phyloP scores from a whole-genome alignment of 2,797 vertebrate genomes.

The Galago senegalensis region DNA sequence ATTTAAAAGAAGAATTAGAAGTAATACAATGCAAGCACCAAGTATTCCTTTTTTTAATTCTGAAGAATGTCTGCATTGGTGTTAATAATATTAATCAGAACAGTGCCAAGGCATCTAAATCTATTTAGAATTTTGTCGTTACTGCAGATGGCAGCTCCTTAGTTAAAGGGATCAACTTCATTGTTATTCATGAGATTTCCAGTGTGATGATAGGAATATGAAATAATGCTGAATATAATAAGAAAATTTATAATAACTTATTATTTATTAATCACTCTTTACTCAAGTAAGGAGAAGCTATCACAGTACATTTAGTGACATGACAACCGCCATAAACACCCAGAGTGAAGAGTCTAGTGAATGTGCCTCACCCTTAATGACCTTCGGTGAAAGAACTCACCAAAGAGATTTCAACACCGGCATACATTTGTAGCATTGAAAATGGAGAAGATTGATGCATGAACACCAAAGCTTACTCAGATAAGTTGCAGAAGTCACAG shows the following conservation, averaged over 20 bases:
- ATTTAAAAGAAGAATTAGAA: slow-evolving; percentile 4
- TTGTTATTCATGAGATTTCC: slow-evolving; percentile 69
- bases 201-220: slow-evolving; percentile 29
- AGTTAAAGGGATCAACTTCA: slow-evolving; percentile 60
- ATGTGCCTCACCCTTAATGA: background rate
- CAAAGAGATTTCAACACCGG: background rate
- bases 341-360: background rate
- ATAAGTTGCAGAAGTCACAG: background rate
- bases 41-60: background rate
- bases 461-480: background rate
- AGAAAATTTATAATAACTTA: slow-evolving; percentile 51
- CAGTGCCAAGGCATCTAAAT: background rate
- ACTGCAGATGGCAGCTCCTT: slow-evolving; percentile 48
- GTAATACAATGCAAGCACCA: background rate
- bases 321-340: background rate
- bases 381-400: background rate
- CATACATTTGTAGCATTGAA: background rate
- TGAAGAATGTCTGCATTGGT: background rate
- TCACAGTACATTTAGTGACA: background rate
- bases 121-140: slow-evolving; percentile 57
- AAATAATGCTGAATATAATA: slow-evolving; percentile 58
- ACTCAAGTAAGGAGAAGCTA: slow-evolving; percentile 43
- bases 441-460: background rate
- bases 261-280: slow-evolving; percentile 49
- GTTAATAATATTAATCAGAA: slow-evolving; percentile 29